These are phyloP conservation scores for Peromyscus nudipes DNA, from an alignment of 2,797 vertebrate genomes.

Conservation along the genomic window DNA sequence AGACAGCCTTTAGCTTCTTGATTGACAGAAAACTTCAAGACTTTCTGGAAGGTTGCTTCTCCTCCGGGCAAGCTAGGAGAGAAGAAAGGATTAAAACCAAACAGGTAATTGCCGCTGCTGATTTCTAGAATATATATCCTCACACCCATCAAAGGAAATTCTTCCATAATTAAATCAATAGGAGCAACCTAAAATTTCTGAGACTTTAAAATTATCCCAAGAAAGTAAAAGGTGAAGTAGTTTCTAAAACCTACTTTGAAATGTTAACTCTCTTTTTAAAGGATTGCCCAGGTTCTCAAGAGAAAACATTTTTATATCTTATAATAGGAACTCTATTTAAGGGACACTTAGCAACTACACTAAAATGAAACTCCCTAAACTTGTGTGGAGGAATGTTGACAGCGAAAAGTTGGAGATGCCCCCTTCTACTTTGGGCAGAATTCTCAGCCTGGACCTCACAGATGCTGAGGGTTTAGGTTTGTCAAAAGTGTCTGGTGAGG, in stretches of 20 bases:
- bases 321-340: not conserved
- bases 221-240: not conserved
- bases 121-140: slow-evolving; percentile 52
- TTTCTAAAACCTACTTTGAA: not conserved
- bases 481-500: not conserved
- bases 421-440: not conserved
- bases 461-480: not conserved
- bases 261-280: not conserved
- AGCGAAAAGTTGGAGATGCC: not conserved
- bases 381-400: not conserved
- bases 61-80: slow-evolving; percentile 30
- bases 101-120: not conserved
- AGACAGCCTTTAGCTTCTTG: slow-evolving; percentile 34
- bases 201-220: slow-evolving; percentile 33
- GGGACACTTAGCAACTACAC: not conserved
- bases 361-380: not conserved
- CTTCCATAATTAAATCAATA: slow-evolving; percentile 54
- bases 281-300: not conserved
- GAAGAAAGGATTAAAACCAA: slow-evolving; percentile 38
- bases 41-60: slow-evolving; percentile 61
- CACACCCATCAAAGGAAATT: not conserved
- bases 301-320: not conserved
- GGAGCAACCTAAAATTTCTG: not conserved
- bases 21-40: slow-evolving; percentile 66
- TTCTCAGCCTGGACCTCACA: not conserved